A percentile compares a stretch with the other conserved stretches of the same genome.
These are phyloP conservation scores for Oreortyx pictus DNA, from an alignment of 2,797 vertebrate genomes.

Conservation along the genomic window DNA sequence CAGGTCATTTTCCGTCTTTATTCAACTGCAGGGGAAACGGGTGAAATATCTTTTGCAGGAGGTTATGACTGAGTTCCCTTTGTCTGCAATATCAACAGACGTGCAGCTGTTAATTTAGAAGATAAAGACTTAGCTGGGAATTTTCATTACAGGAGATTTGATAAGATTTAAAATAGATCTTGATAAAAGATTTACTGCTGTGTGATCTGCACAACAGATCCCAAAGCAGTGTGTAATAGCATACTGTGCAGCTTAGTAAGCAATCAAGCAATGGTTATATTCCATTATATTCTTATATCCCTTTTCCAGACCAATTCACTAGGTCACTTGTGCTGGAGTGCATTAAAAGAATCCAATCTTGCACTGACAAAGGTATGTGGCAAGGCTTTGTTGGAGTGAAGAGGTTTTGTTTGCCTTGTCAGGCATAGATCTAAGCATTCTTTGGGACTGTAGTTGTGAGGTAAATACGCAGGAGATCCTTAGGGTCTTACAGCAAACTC, in stretches of 20 bases:
- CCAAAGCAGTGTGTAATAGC: neutral
- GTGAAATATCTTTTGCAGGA: neutral
- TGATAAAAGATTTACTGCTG: neutral
- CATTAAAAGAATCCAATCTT: neutral
- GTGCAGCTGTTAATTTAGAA: neutral
- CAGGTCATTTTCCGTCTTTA: neutral
- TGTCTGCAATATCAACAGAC: neutral
- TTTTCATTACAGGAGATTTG: neutral
- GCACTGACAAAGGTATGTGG: neutral
- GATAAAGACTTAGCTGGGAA: neutral
- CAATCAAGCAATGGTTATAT: neutral
- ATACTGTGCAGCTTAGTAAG: neutral
- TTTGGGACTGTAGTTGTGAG: neutral
- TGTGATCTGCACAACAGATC: neutral
- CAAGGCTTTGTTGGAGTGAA: neutral
- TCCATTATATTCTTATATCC: neutral
- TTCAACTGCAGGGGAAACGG: neutral
- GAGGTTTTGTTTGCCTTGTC: neutral
- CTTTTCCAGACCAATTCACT: conserved; percentile 24
- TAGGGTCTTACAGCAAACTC: neutral
- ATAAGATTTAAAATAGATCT: neutral
- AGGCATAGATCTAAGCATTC: neutral
- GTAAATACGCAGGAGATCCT: neutral
- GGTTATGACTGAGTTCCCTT: neutral
- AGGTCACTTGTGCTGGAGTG: neutral